Evolutionary conservation across 2,888 invertebrate genomes (phyloP).

Genomic region (Nemotelus pantherinus): DNA sequence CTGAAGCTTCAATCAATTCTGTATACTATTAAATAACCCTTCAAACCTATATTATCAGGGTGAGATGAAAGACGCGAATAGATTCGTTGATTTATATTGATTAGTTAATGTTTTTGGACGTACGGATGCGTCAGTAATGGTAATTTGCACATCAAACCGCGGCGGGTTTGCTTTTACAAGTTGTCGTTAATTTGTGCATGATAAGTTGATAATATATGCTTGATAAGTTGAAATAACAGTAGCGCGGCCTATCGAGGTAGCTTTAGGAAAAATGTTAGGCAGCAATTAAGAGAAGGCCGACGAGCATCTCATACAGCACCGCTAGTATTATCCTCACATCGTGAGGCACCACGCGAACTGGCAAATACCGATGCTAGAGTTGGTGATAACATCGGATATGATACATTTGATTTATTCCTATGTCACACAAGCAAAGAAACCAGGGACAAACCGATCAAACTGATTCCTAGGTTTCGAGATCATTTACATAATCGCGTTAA

Average conservation of each 20-base stretch:
- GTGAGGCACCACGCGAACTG: slow-evolving; percentile 96
- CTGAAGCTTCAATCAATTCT: no score
- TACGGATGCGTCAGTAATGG: no score
- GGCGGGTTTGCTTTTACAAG: no score
- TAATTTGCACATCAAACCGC: no score
- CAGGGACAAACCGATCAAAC: slow-evolving; percentile 97
- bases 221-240: no score
- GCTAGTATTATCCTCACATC: slow-evolving; percentile 90
- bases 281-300: slow-evolving; percentile 97
- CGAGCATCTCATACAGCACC: slow-evolving; percentile 95
- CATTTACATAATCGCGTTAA: slow-evolving; percentile 99
- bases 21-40: no score
- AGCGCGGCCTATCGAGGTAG: slow-evolving; percentile 73
- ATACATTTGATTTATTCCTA: slow-evolving; percentile 98
- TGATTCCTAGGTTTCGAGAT: slow-evolving; percentile 99
- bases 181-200: no score
- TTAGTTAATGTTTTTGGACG: no score
- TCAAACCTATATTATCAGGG: no score
- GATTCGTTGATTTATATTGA: no score
- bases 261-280: slow-evolving; percentile 99
- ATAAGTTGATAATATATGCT: no score
- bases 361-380: slow-evolving; percentile 91
- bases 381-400: slow-evolving; percentile 98
- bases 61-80: no score
- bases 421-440: slow-evolving; percentile 92